Evolutionary conservation across 2,113 vertebrate species (phyloP), one percentile per base, ranked within the genome.

Genomic region (Numenius arquata): DNA sequence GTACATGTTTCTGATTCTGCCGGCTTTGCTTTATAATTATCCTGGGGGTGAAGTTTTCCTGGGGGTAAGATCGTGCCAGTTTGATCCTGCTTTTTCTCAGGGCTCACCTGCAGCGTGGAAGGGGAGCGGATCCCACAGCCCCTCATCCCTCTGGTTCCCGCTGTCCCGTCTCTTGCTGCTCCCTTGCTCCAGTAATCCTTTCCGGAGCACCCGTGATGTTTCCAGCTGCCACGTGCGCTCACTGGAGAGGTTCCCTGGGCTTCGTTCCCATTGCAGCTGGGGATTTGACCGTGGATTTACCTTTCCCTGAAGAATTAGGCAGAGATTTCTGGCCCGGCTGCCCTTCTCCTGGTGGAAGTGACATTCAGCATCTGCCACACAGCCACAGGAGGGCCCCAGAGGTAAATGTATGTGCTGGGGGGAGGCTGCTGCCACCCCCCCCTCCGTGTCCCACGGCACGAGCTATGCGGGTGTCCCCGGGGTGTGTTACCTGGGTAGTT

Each of bases 151-250:
- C 14, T 30, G 66, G 6, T 47, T 59, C 66, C 73, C 27, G 0
- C 36, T 26, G 27, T 14, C 41, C 59, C 15, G 16, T 4, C 59
- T 8, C 17, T 2, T 18, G 7, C 47, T 38, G 63, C 63, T 80
- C 59, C 65, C 73, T 73, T 34, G 0, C 30, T 8, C 34, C 9
- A 14, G 11, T 15, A 0, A 8, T 2, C 47, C 34, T 2, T 4
- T 19, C 71, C 13, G 43, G 11, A 15, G 12, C 9, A 4, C 4
- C 53, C 6, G 0, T 0, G 4, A 1, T 1, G 2, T 8, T 43
- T 13, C 68, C 65, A 48, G 30, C 76, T 66, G 30, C 2, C 26
- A 1, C 9, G 3, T 9, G 40, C 21, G 6, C 71, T 32, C 79
- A 0, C 67, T 12, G 68, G 12, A 38, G 62, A 6, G 3, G 1